Conservation (phyloP, 2,888 invertebrate genomes). For the Hyposoter dolosus region DNA sequence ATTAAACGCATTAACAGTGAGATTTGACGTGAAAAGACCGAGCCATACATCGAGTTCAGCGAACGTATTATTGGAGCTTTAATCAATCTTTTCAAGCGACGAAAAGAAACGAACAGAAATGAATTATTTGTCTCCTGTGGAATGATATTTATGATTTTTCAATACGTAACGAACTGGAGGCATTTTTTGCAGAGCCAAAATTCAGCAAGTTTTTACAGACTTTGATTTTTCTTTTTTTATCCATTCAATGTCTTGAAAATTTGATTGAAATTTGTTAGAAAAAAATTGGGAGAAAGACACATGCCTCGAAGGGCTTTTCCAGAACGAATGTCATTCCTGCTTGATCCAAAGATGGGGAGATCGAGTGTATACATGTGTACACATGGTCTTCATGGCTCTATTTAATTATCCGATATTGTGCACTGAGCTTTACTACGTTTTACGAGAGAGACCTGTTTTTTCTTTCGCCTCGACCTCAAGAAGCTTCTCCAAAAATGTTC, state of each 20-base stretch:
- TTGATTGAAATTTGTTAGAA: not conserved
- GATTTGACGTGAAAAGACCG: constrained; percentile 14
- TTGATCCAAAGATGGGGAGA: not conserved
- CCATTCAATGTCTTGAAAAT: not conserved
- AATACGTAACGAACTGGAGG: not conserved
- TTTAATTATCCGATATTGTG: not conserved
- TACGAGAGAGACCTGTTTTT: constrained; percentile 13
- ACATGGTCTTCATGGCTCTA: constrained; percentile 17
- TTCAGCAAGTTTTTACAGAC: not conserved
- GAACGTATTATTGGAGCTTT: constrained; percentile 4
- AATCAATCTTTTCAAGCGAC: not conserved
- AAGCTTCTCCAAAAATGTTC: constrained; percentile 7
- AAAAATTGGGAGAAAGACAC: not conserved
- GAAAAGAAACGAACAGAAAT: not conserved
- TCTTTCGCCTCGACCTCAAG: constrained; percentile 7
- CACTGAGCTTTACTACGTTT: not conserved
- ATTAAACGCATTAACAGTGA: not conserved
- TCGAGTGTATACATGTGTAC: constrained; percentile 26
- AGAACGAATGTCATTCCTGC: constrained; percentile 6
- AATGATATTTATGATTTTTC: not conserved
- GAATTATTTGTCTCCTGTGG: not conserved
- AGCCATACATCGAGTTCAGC: not conserved
- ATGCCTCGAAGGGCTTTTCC: not conserved
- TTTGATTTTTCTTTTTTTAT: not conserved
- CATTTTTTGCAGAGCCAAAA: not conserved